These are phyloP conservation scores for Sterna hirundo DNA, from an alignment of 2,113 vertebrate species.

Conservation along the genomic window DNA sequence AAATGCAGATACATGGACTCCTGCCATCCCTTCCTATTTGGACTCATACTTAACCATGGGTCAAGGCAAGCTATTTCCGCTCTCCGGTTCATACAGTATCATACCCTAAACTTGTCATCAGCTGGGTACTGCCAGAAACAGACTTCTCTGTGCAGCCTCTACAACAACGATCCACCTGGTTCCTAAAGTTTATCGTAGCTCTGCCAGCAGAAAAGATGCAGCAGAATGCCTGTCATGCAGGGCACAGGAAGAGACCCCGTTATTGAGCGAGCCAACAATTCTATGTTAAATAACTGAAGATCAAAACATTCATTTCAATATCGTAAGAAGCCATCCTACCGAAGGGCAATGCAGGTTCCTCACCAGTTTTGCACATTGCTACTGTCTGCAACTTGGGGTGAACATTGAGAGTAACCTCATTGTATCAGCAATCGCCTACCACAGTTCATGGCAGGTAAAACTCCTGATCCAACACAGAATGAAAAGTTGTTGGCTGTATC, in stretches of 20 bases:
- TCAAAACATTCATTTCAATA: background rate
- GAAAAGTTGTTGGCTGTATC: background rate
- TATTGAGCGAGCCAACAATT: background rate
- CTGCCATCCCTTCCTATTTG: background rate
- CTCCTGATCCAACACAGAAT: background rate
- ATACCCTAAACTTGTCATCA: background rate
- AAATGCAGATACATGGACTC: background rate
- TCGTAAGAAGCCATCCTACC: background rate
- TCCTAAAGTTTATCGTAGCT: background rate
- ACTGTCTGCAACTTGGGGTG: background rate
- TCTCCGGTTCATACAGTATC: fast-evolving
- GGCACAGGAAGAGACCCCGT: background rate
- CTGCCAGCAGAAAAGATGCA: background rate
- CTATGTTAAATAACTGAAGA: background rate
- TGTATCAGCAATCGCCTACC: background rate
- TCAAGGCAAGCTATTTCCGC: background rate
- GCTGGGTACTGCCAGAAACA: background rate
- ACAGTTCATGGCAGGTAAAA: background rate
- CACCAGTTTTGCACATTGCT: background rate
- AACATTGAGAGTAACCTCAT: background rate
- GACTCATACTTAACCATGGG: no score
- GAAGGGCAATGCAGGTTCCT: background rate
- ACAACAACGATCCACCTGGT: background rate
- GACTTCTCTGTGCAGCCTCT: background rate
- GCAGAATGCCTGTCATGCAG: background rate